Evolutionary conservation across 2,113 vertebrate species (phyloP), one percentile per base, ranked within the genome.

Genomic region (Laticauda laticaudata): DNA sequence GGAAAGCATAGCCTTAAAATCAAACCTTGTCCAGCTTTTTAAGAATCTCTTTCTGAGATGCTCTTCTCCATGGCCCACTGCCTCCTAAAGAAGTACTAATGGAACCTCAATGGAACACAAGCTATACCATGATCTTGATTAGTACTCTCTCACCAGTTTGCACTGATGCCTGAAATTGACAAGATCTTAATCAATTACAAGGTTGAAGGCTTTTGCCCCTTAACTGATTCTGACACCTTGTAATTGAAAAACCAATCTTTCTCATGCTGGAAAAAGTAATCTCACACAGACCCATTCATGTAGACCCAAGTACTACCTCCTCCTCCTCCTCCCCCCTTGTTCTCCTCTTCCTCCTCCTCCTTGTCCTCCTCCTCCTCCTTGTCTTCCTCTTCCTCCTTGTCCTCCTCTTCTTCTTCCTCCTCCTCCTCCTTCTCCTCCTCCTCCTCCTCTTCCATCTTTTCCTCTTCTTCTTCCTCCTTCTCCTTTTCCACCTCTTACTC

Each of bases 401-500:
- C 26, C 9, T 26, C 10, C 10, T 64, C 26, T 12, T 69, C 4
- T 2, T 14, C 29, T 2, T 18, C 15, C 3, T 75, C 15, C 5
- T 53, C 29, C 12, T 64, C 26, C 3, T 29, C 26, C 10, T 69
- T 12, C 5, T 34, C 5, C 1, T 15, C 29, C 5, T 34, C 15
- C 34, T 39, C 15, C 14, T 64, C 26, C 11, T 69, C 11, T 1
- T 34, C 18, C 34, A 20, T 12, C 64, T 14, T 11, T 0, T 10
- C 4, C 26, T n/a, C 10, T 4, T 69, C 11, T 4, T 2, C 26
- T 4, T 5, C 29, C 14, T 75, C 5, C 2, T 15, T 14, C 1
- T 18, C 18, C 2, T 75, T 5, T 18, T 53, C 29, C 29, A 2
- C 9, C 9, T 9, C 3, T 0, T 51, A 1, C 1, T 9, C 5